A percentile compares a stretch with the other conserved stretches of the same genome.
Conservation (phyloP, 2,888 invertebrate genomes). For the Rhogogaster chlorosoma region DNA sequence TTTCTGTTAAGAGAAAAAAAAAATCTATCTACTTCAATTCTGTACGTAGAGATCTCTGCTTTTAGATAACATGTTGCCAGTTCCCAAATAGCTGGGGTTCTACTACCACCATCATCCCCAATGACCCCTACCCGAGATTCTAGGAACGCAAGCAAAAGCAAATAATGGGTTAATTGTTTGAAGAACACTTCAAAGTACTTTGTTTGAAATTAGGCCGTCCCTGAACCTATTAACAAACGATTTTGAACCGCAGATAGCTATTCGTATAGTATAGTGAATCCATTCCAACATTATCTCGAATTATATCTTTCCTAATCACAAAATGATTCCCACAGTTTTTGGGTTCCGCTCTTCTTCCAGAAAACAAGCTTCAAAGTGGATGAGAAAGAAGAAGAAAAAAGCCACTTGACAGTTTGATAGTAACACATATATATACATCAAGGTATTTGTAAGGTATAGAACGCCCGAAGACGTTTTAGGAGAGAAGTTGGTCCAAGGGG, state of each 20-base stretch:
- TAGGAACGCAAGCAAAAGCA: slow-evolving; percentile 36
- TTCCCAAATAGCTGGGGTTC: slow-evolving; percentile 31
- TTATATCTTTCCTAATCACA: background rate
- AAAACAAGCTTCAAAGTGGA: background rate
- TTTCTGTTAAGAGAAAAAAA: background rate
- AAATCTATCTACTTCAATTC: slow-evolving; percentile 2
- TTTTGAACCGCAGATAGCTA: background rate
- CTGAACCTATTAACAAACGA: slow-evolving; percentile 19
- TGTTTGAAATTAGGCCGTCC: slow-evolving; percentile 41
- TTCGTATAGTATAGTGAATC: background rate
- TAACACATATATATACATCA: background rate
- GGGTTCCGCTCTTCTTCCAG: background rate
- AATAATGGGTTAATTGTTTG: slow-evolving; percentile 49
- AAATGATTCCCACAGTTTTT: background rate
- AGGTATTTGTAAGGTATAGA: slow-evolving; percentile 30
- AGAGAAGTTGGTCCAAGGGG: slow-evolving; percentile 48
- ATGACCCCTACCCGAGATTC: slow-evolving; percentile 19
- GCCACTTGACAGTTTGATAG: slow-evolving; percentile 12
- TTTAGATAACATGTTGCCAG: slow-evolving; percentile 41
- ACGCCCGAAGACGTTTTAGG: slow-evolving; percentile 34
- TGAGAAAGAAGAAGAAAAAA: background rate
- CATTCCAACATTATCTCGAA: background rate
- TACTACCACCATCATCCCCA: slow-evolving; percentile 21
- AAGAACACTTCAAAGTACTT: slow-evolving; percentile 47
- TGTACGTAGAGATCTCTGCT: slow-evolving; percentile 7